Evolutionary conservation across 2,113 vertebrate species (phyloP).

Genomic region (Nothobranchius kuhntae): DNA sequence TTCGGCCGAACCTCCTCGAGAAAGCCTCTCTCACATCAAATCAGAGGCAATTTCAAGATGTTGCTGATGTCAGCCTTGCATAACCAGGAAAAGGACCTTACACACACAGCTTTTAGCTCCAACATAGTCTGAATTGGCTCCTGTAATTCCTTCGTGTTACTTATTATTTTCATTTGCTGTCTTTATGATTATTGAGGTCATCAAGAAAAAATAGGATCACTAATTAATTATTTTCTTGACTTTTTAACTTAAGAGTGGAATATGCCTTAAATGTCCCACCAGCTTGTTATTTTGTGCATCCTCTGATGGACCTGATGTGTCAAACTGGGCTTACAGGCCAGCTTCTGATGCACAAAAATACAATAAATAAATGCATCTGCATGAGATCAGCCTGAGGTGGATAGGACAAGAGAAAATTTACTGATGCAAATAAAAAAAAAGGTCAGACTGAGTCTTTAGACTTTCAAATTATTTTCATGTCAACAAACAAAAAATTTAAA

Average conservation of each 20-base stretch:
- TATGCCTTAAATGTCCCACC: slow-evolving; percentile 27
- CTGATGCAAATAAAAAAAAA: slow-evolving; percentile 1
- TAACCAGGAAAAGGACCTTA: too few relatives aligned
- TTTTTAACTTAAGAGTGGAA: slow-evolving; percentile 4
- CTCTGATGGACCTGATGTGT: slow-evolving; percentile 16
- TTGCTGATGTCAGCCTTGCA: too few relatives aligned
- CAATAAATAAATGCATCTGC: neutral
- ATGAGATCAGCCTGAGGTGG: neutral
- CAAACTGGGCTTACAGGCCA: slow-evolving; percentile 29
- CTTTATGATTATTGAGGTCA: too few relatives aligned
- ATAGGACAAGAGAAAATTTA: slow-evolving; percentile 4
- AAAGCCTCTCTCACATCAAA: too few relatives aligned
- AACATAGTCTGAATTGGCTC: too few relatives aligned
- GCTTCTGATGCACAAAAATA: slow-evolving; percentile 24
- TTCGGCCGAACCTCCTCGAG: too few relatives aligned
- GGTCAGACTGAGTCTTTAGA: slow-evolving; percentile 1
- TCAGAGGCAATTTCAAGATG: too few relatives aligned
- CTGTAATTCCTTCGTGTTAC: too few relatives aligned
- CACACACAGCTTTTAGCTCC: too few relatives aligned
- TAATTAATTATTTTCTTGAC: too few relatives aligned
- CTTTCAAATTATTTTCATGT: slow-evolving; percentile 2
- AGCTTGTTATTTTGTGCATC: slow-evolving; percentile 3
- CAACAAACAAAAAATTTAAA: neutral
- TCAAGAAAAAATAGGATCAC: too few relatives aligned
- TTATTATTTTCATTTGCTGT: too few relatives aligned